Conservation (phyloP, 2,888 invertebrate genomes). For the Formica aserva region DNA sequence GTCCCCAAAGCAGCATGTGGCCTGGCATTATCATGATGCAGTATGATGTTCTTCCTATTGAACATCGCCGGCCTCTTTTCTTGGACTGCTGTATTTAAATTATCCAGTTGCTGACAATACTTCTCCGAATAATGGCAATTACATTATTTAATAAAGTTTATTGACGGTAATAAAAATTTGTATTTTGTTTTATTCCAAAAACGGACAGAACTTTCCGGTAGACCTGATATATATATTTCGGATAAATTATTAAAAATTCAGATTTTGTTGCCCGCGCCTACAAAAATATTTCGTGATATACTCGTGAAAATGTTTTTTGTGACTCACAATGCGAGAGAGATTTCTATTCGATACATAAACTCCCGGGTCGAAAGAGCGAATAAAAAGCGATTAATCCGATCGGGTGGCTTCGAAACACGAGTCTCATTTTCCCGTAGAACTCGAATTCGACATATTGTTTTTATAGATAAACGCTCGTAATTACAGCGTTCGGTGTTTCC, state of each 20-base stretch:
- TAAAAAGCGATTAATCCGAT: constrained; percentile 17
- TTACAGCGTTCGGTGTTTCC: constrained; percentile 17
- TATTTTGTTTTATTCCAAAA: too few species aligned
- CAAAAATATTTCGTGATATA: neutral
- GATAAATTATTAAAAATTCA: neutral
- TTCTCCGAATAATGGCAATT: too few species aligned
- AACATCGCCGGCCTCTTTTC: too few species aligned
- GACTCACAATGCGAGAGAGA: neutral
- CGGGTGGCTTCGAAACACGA: neutral
- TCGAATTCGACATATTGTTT: constrained; percentile 3
- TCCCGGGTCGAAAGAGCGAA: neutral
- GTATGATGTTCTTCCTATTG: too few species aligned
- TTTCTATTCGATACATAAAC: neutral
- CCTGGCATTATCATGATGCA: too few species aligned
- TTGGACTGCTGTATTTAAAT: too few species aligned
- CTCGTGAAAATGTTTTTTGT: neutral
- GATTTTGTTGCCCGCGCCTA: neutral
- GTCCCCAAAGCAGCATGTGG: too few species aligned
- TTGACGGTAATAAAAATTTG: too few species aligned
- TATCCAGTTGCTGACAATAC: too few species aligned
- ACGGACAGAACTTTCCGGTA: too few species aligned
- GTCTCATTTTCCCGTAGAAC: neutral
- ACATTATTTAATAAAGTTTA: too few species aligned
- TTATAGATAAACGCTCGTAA: constrained; percentile 31
- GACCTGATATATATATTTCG: neutral